Conservation (phyloP, 2,888 invertebrate genomes). For the Escarpia spicata region DNA sequence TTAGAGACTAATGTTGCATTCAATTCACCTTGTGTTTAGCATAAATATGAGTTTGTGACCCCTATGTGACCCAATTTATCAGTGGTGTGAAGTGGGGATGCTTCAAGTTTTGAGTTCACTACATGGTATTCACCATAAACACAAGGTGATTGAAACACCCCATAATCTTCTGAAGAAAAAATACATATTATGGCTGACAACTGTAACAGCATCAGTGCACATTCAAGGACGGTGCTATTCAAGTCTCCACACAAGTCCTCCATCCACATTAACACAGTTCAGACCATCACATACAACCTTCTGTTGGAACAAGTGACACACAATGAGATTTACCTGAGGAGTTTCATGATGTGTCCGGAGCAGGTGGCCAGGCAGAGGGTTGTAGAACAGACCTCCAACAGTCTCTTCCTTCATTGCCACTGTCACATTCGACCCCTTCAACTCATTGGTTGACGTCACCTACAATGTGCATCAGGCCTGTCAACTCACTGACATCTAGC, state of each 20-base stretch:
- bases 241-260: neutral
- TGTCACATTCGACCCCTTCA: neutral
- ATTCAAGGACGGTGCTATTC: no score
- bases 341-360: conserved; percentile 44
- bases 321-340: conserved; percentile 47
- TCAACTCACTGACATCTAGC: conserved; percentile 8
- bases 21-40: no score
- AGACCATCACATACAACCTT: neutral
- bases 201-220: no score
- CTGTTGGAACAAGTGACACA: neutral
- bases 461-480: neutral
- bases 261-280: neutral
- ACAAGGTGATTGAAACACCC: no score
- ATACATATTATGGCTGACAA: no score
- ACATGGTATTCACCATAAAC: no score
- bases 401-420: conserved; percentile 4
- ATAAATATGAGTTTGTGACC: no score
- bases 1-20: no score
- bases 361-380: conserved; percentile 54
- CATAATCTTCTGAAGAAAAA: no score
- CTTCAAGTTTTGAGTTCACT: no score
- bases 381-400: conserved; percentile 49
- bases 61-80: no score
- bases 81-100: no score
- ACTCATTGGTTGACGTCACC: neutral